phyloP scores from a whole-genome alignment of 2,797 vertebrate genomes.

The Columba guinea region DNA sequence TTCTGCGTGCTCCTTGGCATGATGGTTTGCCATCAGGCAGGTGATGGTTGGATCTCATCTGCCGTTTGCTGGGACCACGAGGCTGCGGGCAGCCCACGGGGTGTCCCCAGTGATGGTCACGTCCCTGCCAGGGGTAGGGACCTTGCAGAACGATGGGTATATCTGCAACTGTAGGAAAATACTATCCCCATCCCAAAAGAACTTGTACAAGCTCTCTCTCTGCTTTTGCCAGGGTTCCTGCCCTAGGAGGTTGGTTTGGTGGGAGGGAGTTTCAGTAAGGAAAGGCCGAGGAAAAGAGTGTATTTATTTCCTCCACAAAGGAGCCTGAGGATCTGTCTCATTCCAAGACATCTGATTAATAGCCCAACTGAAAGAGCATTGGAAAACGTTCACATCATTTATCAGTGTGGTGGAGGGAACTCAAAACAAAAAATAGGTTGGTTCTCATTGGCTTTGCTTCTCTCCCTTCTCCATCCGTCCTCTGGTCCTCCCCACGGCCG shows the following conservation, averaged over 20 bases:
- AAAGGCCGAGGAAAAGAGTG: neutral
- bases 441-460: conserved; percentile 24
- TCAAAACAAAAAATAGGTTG: conserved; percentile 32
- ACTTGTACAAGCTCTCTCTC: neutral
- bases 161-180: neutral
- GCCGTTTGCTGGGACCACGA: neutral
- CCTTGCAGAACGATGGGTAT: neutral
- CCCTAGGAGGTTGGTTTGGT: neutral
- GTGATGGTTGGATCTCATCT: neutral
- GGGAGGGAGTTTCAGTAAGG: neutral
- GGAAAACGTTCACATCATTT: conserved; percentile 25
- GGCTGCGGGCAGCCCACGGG: neutral
- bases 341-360: conserved; percentile 36
- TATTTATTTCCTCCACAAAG: neutral
- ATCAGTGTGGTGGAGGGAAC: conserved; percentile 23
- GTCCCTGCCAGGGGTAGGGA: neutral
- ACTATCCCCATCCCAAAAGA: neutral
- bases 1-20: neutral
- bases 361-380: neutral
- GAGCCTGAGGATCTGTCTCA: conserved; percentile 17
- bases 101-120: neutral
- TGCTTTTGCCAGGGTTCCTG: neutral
- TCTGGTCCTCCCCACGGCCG: fast-evolving
- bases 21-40: neutral
- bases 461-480: neutral